These are phyloP conservation scores for Galleria mellonella DNA, from an alignment of 1,140 invertebrate species.

Conservation along the genomic window DNA sequence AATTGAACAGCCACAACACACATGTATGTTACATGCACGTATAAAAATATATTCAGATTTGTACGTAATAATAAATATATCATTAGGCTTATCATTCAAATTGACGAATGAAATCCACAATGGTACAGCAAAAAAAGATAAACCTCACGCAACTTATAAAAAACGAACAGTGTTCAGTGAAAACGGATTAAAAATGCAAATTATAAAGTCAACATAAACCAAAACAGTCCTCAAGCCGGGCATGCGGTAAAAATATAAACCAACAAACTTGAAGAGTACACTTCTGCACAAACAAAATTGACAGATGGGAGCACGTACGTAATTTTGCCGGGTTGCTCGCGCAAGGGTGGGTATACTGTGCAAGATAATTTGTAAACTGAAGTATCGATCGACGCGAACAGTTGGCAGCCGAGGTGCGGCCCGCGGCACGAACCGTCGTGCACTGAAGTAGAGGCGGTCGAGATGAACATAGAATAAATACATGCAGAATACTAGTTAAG, in stretches of 20 bases:
- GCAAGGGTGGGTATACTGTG: constrained; percentile 6
- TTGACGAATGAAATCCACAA: too few relatives aligned
- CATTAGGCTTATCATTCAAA: too few relatives aligned
- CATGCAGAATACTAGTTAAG: constrained; percentile 3
- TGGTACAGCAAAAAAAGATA: too few relatives aligned
- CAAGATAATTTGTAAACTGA: neutral
- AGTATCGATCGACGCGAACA: constrained; percentile 31
- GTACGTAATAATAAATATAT: too few relatives aligned
- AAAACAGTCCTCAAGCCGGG: constrained; percentile 12
- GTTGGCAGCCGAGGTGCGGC: constrained; percentile 16
- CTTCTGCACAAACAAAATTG: constrained; percentile 1
- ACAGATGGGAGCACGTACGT: constrained; percentile 29
- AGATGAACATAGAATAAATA: constrained; percentile 19
- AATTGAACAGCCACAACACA: too few relatives aligned
- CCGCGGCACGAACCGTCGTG: constrained; percentile 28
- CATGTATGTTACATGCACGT: too few relatives aligned
- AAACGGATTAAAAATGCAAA: too few relatives aligned
- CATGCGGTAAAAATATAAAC: constrained; percentile 6
- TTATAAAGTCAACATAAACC: neutral
- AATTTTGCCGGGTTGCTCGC: constrained; percentile 25
- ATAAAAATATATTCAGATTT: too few relatives aligned
- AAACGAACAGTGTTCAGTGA: too few relatives aligned
- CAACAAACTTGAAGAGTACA: too few relatives aligned
- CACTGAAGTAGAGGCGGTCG: constrained; percentile 24
- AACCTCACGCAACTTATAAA: too few relatives aligned